Evolutionary conservation across 2,888 invertebrate species (phyloP).

Genomic region (Tetragnatha montana): DNA sequence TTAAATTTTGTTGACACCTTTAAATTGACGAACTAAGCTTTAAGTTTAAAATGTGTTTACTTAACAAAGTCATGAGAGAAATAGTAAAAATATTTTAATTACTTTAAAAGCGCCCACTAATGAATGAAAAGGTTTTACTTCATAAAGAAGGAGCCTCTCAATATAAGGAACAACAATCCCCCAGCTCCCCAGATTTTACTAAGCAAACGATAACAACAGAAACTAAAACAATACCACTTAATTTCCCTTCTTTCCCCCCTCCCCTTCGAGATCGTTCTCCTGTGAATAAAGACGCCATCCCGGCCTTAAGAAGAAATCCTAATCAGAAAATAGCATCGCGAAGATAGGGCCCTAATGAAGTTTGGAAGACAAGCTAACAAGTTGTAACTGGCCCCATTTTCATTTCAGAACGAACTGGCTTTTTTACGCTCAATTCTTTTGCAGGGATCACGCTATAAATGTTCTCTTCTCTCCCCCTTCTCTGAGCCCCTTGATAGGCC

Average conservation of each 20-base stretch:
- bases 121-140: no score
- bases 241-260: background rate
- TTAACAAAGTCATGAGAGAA: no score
- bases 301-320: background rate
- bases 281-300: background rate
- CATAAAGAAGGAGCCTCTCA: no score
- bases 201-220: no score
- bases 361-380: constrained; percentile 34
- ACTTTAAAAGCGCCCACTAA: no score
- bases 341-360: constrained; percentile 26
- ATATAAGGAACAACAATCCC: no score
- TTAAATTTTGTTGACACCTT: no score
- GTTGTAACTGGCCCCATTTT: constrained; percentile 44
- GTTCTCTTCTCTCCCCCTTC: constrained; percentile 32
- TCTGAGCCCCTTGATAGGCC: constrained; percentile 54
- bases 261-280: background rate
- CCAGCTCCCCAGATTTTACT: no score
- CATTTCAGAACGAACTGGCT: constrained; percentile 7
- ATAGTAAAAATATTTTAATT: no score
- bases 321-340: background rate
- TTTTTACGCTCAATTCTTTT: constrained; percentile 34
- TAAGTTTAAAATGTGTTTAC: no score
- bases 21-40: no score
- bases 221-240: no score
- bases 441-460: constrained; percentile 46